Percentiles rank a stretch among this genome's conserved stretches.
Evolutionary conservation across 1,140 invertebrate species (phyloP).

Genomic region (Amphibalanus amphitrite): DNA sequence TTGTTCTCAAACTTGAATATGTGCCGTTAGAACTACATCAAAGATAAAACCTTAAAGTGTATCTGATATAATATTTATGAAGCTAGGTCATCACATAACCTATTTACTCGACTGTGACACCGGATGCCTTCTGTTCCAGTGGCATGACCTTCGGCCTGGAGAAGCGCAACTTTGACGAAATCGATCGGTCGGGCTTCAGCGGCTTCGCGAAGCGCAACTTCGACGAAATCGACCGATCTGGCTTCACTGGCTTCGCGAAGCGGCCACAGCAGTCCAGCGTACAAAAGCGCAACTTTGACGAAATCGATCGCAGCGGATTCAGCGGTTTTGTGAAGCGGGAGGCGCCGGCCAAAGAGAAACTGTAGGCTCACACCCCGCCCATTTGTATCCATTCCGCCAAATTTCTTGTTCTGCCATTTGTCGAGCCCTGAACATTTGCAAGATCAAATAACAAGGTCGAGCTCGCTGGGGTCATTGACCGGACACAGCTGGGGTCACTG

Average conservation of each 20-base stretch:
- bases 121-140: background rate
- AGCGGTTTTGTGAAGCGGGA: conserved; percentile 34
- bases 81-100: too few relatives aligned
- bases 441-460: too few relatives aligned
- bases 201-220: conserved; percentile 36
- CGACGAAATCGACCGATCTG: conserved; percentile 40
- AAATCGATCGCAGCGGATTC: conserved; percentile 34
- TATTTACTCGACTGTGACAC: too few relatives aligned
- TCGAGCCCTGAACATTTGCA: too few relatives aligned
- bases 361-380: background rate
- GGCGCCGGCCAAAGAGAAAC: background rate
- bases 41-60: too few relatives aligned
- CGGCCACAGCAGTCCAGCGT: conserved; percentile 17
- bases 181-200: conserved; percentile 28
- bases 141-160: conserved; percentile 13
- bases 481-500: too few relatives aligned
- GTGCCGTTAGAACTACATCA: too few relatives aligned
- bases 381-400: too few relatives aligned
- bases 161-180: conserved; percentile 33
- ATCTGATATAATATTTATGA: too few relatives aligned
- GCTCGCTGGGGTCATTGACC: too few relatives aligned
- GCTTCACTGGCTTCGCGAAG: conserved; percentile 32
- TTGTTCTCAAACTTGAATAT: too few relatives aligned
- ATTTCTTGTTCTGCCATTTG: too few relatives aligned
- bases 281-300: conserved; percentile 39